Evolutionary conservation across 2,797 vertebrate species (phyloP), one percentile per base, ranked within the genome.

Genomic region (Xyrichtys novacula): DNA sequence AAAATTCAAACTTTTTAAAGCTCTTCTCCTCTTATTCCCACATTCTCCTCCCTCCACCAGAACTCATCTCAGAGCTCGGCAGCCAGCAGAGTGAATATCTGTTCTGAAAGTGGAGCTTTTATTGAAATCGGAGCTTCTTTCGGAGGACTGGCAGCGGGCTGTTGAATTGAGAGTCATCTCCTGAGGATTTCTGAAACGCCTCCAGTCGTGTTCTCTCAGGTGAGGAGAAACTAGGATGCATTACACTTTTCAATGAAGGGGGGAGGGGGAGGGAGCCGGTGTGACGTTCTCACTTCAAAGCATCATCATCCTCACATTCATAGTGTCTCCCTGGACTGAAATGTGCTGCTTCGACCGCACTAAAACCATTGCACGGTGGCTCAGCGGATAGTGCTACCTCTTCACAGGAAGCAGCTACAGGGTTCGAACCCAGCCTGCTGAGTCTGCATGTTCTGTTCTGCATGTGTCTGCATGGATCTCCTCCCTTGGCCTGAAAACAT

Each of bases 131-230:
- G 1, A 38, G 52, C 65, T 26, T 69, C 66, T 80, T 56, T 61
- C 26, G 3, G 22, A 2, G 9, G 65, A 54, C 70, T 25, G 65
- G 71, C 70, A 67, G 68, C 58, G 53, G 72, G 76, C 74, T 39
- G 60, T 64, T 78, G 87, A 83, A 89, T 84, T 80, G 79, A 86
- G 67, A 34, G 61, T 71, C 57, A n/a, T 77, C 83, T 83, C 87
- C 68, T 10, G 83, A 88, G 83, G 77, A 80, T 80, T 83, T 60
- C 74, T 69, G 36, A 77, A 71, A 67, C n/a, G 68, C 82, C 74
- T 57, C 23, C 62, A 54, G 78, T 69, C 80, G 32, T 74, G 76
- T 77, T 74, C 77, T 78, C 83, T 70, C 65, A 39, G 76, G 67
- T 75, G 74, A 83, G 52, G 56, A 69, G 74, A 74, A 62, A 65